Evolutionary conservation across 2,797 vertebrate genomes (phyloP), one percentile per base, ranked within the genome.

Genomic region (Notamacropus eugenii): DNA sequence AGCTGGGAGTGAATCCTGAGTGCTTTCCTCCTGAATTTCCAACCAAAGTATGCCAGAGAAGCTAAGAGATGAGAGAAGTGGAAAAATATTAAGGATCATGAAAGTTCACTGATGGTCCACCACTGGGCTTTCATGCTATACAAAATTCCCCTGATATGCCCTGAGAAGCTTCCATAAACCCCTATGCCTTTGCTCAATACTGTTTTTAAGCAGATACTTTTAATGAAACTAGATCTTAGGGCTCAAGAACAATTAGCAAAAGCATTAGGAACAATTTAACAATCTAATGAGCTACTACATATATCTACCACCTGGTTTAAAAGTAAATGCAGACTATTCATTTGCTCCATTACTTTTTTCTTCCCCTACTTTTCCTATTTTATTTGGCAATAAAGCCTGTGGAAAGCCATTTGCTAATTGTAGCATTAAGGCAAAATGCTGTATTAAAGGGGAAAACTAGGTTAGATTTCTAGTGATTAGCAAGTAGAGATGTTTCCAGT

Each of bases 401-500:
- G 90, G 57, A 97, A 95, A 97, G 96, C 92, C 96, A 74, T 56
- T 93, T 82, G 94, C 95, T 95, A 96, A 95, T 92, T 59, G 97
- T 58, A 3, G 13, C 87, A 95, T 93, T 58, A 93, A 95, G 96
- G 96, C 27, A 91, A 91, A 91, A 93, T 40, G 95, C 34, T 24
- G 58, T 57, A 92, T 94, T 56, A 95, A 95, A 93, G 95, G 54
- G 55, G 6, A 94, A 67, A 96, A 50, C 57, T 4, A 13, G 31
- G 5, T 58, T 95, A 82, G 0, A 0, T 52, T 94, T 97, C 98
- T 96, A 92, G 97, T 40, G 99, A 99, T 99, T 98, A 99, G 98
- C 98, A 98, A 98, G 98, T 98, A 98, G 98, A 99, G 99, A 98
- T 98, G 98, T 98, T 98, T 98, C 98, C 98, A 98, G 97, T 97